Percentiles rank a stretch among this genome's conserved stretches.
Evolutionary conservation across 2,888 invertebrate genomes (phyloP).

Genomic region (Pandemis cinnamomeana): DNA sequence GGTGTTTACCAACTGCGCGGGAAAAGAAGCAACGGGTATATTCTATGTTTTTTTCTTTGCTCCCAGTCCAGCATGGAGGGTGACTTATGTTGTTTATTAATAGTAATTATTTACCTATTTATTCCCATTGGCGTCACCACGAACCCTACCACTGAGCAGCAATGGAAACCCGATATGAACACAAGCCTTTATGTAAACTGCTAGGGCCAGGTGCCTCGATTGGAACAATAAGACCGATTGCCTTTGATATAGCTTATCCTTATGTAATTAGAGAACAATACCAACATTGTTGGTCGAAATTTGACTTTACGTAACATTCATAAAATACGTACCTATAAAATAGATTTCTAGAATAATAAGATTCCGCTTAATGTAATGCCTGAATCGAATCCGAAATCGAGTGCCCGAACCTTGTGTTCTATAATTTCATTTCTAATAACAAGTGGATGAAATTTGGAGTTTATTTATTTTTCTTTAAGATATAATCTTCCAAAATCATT

Average conservation of each 20-base stretch:
- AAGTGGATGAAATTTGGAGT: too few relatives aligned
- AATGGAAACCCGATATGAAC: background rate
- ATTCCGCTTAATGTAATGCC: too few relatives aligned
- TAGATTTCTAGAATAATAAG: too few relatives aligned
- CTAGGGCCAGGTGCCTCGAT: conserved; percentile 10
- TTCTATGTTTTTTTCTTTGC: too few relatives aligned
- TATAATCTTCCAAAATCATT: too few relatives aligned
- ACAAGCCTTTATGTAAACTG: conserved; percentile 34
- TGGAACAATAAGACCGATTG: conserved; percentile 14
- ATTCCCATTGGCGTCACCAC: conserved; percentile 18
- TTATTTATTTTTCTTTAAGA: too few relatives aligned
- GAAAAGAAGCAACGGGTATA: too few relatives aligned
- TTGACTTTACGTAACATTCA: conserved; percentile 14
- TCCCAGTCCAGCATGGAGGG: too few relatives aligned
- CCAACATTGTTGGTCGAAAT: conserved; percentile 21
- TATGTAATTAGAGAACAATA: conserved; percentile 25
- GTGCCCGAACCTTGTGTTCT: too few relatives aligned
- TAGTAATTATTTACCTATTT: conserved; percentile 9
- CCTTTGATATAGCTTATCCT: conserved; percentile 10
- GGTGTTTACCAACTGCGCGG: too few relatives aligned
- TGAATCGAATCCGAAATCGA: too few relatives aligned
- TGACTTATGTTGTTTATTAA: background rate
- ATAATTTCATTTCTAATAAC: too few relatives aligned
- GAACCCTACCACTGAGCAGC: background rate
- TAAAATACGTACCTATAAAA: background rate